Conservation (phyloP, 1,140 invertebrate genomes). For the Penaeus japonicus region DNA sequence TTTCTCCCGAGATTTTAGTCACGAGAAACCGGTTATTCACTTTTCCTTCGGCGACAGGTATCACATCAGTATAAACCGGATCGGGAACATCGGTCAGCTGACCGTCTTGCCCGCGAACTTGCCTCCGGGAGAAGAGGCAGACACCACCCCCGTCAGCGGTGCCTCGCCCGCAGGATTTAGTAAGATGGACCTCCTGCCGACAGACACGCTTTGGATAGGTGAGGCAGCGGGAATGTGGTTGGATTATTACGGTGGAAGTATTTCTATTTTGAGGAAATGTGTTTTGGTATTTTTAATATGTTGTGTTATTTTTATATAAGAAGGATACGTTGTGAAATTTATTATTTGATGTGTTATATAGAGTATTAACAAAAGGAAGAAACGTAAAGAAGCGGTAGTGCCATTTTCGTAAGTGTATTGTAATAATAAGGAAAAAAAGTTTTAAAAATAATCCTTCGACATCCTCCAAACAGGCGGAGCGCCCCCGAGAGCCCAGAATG, state of each 20-base stretch:
- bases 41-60: conserved; percentile 24
- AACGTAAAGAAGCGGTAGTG: too few species aligned
- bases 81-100: conserved; percentile 69
- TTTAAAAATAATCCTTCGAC: too few species aligned
- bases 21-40: not conserved
- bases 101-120: conserved; percentile 66
- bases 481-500: conserved; percentile 21
- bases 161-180: conserved; percentile 56
- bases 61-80: conserved; percentile 63
- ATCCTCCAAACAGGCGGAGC: conserved; percentile 36
- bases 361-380: too few species aligned
- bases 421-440: too few species aligned
- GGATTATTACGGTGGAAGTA: not conserved
- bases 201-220: conserved; percentile 47
- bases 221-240: not conserved
- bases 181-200: conserved; percentile 55
- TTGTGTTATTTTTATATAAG: not conserved
- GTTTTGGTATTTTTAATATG: not conserved
- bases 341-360: too few species aligned
- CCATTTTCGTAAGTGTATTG: too few species aligned
- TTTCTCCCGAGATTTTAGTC: not conserved
- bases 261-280: not conserved
- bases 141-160: conserved; percentile 54
- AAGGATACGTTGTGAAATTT: too few species aligned
- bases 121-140: conserved; percentile 3